Evolutionary conservation across 2,797 vertebrate genomes (phyloP).

Genomic region (Danio aesculapii): DNA sequence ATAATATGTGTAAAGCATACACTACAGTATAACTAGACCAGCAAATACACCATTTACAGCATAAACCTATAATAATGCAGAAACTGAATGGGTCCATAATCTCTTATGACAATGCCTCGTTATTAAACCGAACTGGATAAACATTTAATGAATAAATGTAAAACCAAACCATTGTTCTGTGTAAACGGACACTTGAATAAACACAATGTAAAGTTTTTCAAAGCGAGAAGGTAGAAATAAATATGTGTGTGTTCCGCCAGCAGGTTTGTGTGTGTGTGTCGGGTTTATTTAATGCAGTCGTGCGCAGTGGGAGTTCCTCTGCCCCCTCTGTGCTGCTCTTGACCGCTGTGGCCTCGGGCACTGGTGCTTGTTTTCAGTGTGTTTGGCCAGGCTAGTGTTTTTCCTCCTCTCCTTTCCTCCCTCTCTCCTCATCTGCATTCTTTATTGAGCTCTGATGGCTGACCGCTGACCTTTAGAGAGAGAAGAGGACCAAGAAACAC

Average conservation of each 20-base stretch:
- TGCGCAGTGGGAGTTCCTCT: constrained; percentile 10
- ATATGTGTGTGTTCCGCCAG: not conserved
- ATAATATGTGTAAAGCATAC: too few species aligned
- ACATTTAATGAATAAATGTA: not conserved
- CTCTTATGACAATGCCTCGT: not conserved
- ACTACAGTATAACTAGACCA: not conserved
- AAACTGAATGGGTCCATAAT: not conserved
- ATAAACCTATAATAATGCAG: not conserved
- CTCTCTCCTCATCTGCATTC: constrained; percentile 30
- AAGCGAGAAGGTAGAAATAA: not conserved
- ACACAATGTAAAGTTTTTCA: not conserved
- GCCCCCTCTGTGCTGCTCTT: constrained; percentile 31
- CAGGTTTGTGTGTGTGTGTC: constrained; percentile 24
- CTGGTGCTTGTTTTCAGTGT: constrained; percentile 13
- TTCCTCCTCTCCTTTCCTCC: constrained; percentile 7
- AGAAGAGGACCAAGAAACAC: constrained; percentile 21
- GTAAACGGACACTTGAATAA: not conserved
- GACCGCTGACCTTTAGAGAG: constrained; percentile 31
- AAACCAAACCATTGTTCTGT: not conserved
- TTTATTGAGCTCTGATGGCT: constrained; percentile 27
- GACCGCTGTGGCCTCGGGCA: constrained; percentile 4
- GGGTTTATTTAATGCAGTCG: constrained; percentile 32
- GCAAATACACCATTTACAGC: not conserved
- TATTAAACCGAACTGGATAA: not conserved
- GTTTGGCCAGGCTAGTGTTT: constrained; percentile 22